Evolutionary conservation across 2,113 vertebrate genomes (phyloP).

Genomic region (Delphinus delphis): DNA sequence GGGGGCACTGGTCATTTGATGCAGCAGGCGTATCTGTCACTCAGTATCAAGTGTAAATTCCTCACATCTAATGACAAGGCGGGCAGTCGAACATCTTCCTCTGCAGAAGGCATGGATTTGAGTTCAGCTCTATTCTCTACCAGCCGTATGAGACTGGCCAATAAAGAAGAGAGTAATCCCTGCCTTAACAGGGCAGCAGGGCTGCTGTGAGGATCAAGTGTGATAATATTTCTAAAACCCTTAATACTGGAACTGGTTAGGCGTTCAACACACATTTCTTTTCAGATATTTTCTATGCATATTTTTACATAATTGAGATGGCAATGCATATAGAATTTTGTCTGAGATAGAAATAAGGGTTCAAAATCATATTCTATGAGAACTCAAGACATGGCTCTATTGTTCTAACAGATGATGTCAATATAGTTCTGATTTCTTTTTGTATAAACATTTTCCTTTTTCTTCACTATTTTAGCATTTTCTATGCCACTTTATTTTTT

Average conservation of each 20-base stretch:
- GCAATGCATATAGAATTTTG: background rate
- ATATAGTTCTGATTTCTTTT: background rate
- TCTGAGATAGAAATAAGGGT: background rate
- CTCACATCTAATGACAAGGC: background rate
- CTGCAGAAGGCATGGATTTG: background rate
- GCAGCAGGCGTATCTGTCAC: background rate
- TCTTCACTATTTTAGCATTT: background rate
- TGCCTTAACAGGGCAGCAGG: too few relatives aligned
- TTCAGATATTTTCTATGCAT: background rate
- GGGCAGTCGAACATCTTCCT: background rate
- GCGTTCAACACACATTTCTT: background rate
- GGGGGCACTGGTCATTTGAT: background rate
- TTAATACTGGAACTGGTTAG: background rate
- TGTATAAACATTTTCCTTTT: background rate
- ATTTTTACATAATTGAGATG: background rate
- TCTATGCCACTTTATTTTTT: background rate
- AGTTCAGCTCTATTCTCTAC: background rate
- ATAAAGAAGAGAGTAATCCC: background rate
- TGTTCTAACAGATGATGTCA: background rate
- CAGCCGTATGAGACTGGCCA: rapidly evolving
- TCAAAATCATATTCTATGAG: background rate
- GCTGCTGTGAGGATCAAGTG: background rate
- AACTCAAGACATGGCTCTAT: background rate
- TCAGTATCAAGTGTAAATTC: background rate
- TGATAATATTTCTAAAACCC: background rate